Conservation (phyloP, 2,797 vertebrate genomes). For the Falco concolor region DNA sequence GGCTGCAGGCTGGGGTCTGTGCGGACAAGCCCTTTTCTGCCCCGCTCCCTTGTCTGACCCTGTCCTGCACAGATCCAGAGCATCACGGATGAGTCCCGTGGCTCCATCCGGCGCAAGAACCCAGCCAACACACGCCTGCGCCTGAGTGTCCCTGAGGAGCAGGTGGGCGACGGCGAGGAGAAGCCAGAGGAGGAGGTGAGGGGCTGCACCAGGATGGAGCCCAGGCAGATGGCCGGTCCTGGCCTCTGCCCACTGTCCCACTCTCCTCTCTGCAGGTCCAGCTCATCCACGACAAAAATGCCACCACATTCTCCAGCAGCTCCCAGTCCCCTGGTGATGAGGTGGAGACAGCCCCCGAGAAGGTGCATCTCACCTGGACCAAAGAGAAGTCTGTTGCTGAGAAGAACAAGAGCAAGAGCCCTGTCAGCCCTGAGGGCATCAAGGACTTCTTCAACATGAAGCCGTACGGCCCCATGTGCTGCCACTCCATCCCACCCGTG, state of each 20-base stretch:
- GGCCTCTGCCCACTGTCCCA: not conserved
- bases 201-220: not conserved
- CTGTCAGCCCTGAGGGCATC: conserved; percentile 87
- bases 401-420: conserved; percentile 86
- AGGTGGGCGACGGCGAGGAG: conserved; percentile 84
- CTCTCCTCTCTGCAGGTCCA: conserved; percentile 82
- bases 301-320: conserved; percentile 85
- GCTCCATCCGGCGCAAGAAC: conserved; percentile 96
- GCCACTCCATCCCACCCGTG: fast-evolving
- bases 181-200: conserved; percentile 91
- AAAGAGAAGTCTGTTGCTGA: conserved; percentile 89
- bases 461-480: conserved; percentile 80
- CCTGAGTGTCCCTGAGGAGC: conserved; percentile 88
- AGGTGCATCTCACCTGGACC: conserved; percentile 97
- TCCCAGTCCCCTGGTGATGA: conserved; percentile 84
- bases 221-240: not conserved
- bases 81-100: conserved; percentile 94
- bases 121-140: conserved; percentile 86
- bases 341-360: conserved; percentile 84
- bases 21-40: not conserved
- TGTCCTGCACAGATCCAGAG: conserved; percentile 86
- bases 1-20: not conserved
- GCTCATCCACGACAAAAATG: conserved; percentile 92
- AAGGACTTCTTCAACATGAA: conserved; percentile 99
- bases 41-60: not conserved